Percentiles rank a stretch among this genome's conserved stretches.
Conservation (phyloP, 1,140 invertebrate species). For the Drosophila athabasca region DNA sequence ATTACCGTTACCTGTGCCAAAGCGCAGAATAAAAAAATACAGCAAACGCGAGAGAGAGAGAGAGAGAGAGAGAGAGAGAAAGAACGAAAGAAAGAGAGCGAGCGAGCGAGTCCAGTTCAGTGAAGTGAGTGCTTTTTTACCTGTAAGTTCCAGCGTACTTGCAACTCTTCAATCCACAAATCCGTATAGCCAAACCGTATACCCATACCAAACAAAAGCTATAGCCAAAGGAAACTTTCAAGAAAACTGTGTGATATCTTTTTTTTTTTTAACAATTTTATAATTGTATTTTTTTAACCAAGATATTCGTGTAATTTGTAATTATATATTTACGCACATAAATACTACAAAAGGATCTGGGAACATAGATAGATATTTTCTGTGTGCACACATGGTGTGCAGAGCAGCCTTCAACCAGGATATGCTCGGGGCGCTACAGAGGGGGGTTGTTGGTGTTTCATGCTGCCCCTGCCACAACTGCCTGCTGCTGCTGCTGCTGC, state of each 20-base stretch:
- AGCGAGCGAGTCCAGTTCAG: slow-evolving; percentile 36
- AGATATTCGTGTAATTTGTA: neutral
- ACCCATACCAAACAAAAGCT: neutral
- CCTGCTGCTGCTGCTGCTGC: slow-evolving; percentile 4
- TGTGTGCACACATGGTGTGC: neutral
- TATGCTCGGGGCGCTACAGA: neutral
- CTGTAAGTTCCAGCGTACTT: slow-evolving; percentile 4
- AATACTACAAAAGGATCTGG: too few relatives aligned
- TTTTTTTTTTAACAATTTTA: neutral
- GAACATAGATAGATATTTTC: too few relatives aligned
- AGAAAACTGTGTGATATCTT: neutral
- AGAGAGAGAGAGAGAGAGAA: neutral
- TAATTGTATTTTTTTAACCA: neutral
- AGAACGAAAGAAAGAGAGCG: slow-evolving; percentile 23
- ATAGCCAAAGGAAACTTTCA: neutral
- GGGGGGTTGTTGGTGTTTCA: neutral
- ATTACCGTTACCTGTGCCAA: slow-evolving; percentile 61
- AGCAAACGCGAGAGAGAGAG: too few relatives aligned
- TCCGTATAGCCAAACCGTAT: too few relatives aligned
- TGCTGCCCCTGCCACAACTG: neutral
- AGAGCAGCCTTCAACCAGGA: neutral
- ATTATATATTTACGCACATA: too few relatives aligned
- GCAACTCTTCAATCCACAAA: neutral
- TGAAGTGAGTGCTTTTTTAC: slow-evolving; percentile 69
- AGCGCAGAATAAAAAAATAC: neutral